Percentiles rank a stretch among this genome's conserved stretches.
Evolutionary conservation across 2,113 vertebrate species (phyloP).

Genomic region (Arothron firmamentum): DNA sequence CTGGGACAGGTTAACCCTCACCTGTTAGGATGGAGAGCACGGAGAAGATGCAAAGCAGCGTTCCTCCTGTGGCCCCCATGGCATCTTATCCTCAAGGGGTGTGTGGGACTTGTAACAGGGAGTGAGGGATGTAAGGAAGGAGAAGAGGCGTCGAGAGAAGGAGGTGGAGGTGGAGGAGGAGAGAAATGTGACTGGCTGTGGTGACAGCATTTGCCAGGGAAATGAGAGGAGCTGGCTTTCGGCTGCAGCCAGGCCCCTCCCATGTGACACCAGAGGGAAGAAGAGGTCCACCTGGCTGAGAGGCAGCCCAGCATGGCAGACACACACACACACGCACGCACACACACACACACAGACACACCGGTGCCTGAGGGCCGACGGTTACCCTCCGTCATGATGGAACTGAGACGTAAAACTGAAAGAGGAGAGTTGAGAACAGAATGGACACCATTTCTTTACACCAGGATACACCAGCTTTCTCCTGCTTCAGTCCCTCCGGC

Average conservation of each 20-base stretch:
- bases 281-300: constrained; percentile 67
- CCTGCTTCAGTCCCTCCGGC: constrained; percentile 22
- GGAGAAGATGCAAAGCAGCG: constrained; percentile 40
- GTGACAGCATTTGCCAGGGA: constrained; percentile 73
- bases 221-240: constrained; percentile 64
- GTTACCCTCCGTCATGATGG: constrained; percentile 38
- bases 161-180: constrained; percentile 52
- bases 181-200: constrained; percentile 66
- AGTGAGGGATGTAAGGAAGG: constrained; percentile 43
- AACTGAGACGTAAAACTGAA: constrained; percentile 40
- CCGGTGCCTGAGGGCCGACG: constrained; percentile 21
- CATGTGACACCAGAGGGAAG: constrained; percentile 62
- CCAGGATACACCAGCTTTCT: constrained; percentile 32
- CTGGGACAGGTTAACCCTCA: constrained; percentile 41
- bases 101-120: constrained; percentile 54
- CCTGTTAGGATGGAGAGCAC: constrained; percentile 63
- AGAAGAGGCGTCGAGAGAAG: constrained; percentile 38
- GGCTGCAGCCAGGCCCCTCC: constrained; percentile 62
- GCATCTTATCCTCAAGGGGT: constrained; percentile 66
- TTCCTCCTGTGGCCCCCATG: constrained; percentile 65
- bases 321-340: constrained; percentile 16
- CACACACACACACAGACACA: constrained; percentile 22
- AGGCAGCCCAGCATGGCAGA: constrained; percentile 37
- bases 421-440: constrained; percentile 38
- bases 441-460: constrained; percentile 30